These are phyloP conservation scores for Thumatha senex DNA, from an alignment of 2,888 invertebrate species.

Conservation along the genomic window DNA sequence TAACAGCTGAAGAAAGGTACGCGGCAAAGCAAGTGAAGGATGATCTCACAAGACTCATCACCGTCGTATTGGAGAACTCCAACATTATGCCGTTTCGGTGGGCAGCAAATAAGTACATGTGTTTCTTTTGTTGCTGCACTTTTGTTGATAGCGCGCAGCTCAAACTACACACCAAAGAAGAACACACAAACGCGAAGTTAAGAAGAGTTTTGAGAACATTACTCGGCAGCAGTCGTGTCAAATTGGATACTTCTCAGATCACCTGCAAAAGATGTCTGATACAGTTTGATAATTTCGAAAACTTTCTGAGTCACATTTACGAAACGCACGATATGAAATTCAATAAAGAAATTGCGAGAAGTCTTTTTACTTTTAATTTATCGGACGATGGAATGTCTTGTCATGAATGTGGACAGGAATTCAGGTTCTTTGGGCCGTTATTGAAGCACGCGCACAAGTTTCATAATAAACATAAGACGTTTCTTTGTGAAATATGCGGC, in stretches of 20 bases:
- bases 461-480: conserved; percentile 50
- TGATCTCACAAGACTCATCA: conserved; percentile 38
- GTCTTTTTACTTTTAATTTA: conserved; percentile 48
- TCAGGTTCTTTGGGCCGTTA: conserved; percentile 53
- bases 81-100: conserved; percentile 54
- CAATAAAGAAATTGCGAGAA: conserved; percentile 35
- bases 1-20: conserved; percentile 12
- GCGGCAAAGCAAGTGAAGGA: conserved; percentile 36
- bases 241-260: conserved; percentile 49
- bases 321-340: conserved; percentile 42
- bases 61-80: conserved; percentile 46
- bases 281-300: conserved; percentile 37
- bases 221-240: conserved; percentile 42
- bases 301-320: conserved; percentile 42
- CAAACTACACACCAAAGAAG: conserved; percentile 43
- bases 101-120: conserved; percentile 50
- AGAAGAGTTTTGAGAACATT: conserved; percentile 37
- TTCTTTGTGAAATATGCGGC: conserved; percentile 63
- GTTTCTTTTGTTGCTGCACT: conserved; percentile 51
- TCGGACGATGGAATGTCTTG: conserved; percentile 52
- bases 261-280: conserved; percentile 47
- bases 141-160: conserved; percentile 42
- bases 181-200: conserved; percentile 45
- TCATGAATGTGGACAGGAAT: conserved; percentile 51
- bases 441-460: conserved; percentile 50